Percentiles rank a stretch among this genome's conserved stretches.
Evolutionary conservation across 2,797 vertebrate genomes (phyloP).

Genomic region (Petrocephalus schoutedeni): DNA sequence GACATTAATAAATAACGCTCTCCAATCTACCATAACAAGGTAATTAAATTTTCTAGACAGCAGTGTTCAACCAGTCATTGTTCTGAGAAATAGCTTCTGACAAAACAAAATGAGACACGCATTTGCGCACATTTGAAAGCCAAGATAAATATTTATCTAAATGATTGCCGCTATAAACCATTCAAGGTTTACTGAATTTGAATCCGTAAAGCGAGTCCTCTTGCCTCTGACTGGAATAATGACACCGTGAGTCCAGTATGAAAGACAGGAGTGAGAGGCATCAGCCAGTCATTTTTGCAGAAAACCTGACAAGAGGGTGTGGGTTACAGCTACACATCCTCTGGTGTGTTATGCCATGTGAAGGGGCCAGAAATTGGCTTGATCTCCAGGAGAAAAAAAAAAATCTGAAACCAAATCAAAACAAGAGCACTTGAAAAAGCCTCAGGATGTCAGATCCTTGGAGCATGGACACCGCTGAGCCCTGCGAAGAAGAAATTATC

Average conservation of each 20-base stretch:
- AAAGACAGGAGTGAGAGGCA: neutral
- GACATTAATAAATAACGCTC: neutral
- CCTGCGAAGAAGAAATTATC: constrained; percentile 11
- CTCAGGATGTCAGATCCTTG: neutral
- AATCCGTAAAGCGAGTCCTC: neutral
- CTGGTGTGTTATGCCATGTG: neutral
- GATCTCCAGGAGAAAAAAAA: neutral
- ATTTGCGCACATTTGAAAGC: constrained; percentile 1
- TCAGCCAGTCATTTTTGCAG: neutral
- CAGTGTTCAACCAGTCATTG: neutral
- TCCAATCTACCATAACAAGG: neutral
- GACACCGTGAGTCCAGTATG: neutral
- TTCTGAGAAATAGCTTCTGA: neutral
- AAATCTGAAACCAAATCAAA: constrained; percentile 16
- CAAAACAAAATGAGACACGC: neutral
- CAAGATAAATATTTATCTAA: neutral
- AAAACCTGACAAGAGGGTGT: neutral
- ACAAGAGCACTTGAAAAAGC: constrained; percentile 9
- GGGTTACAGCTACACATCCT: neutral
- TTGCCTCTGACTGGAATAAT: neutral
- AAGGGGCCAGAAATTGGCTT: neutral
- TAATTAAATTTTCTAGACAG: neutral
- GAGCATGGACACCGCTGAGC: neutral
- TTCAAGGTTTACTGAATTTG: neutral
- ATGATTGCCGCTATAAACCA: neutral